Percentiles rank a stretch among this genome's conserved stretches.
phyloP scores from a whole-genome alignment of 2,888 invertebrate species.

The Spicauda simplicius region DNA sequence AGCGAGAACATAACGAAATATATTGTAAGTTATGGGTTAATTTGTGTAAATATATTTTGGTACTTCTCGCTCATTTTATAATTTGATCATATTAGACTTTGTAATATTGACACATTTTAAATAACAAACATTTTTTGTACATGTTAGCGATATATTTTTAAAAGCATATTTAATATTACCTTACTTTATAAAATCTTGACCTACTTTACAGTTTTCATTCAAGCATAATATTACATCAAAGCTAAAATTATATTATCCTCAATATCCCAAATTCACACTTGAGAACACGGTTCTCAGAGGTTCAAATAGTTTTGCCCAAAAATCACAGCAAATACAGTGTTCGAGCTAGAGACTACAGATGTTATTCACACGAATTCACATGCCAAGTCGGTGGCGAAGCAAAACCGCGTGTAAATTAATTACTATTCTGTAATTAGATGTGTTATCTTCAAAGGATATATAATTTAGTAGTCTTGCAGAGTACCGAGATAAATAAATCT shows the following conservation, averaged over 20 bases:
- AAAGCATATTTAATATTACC: neutral
- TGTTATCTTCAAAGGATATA: slow-evolving; percentile 53
- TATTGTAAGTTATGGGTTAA: neutral
- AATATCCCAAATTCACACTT: slow-evolving; percentile 20
- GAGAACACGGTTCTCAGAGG: slow-evolving; percentile 13
- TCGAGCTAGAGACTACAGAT: slow-evolving; percentile 37
- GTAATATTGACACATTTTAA: no score
- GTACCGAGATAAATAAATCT: slow-evolving; percentile 6
- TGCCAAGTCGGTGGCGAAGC: slow-evolving; percentile 51
- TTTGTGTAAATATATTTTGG: no score
- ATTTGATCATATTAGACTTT: no score
- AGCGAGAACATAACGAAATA: neutral
- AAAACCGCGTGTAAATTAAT: slow-evolving; percentile 57
- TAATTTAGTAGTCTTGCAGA: slow-evolving; percentile 6
- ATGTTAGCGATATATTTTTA: no score
- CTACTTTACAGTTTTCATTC: neutral
- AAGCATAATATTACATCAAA: neutral
- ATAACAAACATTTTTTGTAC: no score
- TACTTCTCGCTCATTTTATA: no score
- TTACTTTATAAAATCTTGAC: neutral
- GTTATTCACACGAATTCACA: slow-evolving; percentile 59
- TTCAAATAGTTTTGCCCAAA: slow-evolving; percentile 25
- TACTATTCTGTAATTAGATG: slow-evolving; percentile 62
- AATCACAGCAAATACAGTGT: slow-evolving; percentile 21
- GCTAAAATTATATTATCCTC: neutral